Conservation (phyloP, 2,113 vertebrate genomes). For the Passer montanus region DNA sequence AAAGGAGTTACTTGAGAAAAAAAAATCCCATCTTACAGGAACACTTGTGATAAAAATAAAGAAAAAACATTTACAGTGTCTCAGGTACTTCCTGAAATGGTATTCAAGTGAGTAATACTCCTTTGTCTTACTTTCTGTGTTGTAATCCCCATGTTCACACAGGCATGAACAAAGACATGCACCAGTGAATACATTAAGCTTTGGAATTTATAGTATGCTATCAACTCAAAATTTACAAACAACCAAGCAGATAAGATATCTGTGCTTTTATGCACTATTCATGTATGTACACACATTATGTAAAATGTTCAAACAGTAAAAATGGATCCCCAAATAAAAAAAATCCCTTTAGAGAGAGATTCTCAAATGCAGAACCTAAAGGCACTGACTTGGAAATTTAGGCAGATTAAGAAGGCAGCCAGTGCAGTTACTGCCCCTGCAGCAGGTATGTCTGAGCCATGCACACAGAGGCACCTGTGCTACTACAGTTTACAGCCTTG, state of each 20-base stretch:
- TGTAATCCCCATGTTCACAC: slow-evolving; percentile 29
- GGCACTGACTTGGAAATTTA: background rate
- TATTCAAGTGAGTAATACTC: slow-evolving; percentile 32
- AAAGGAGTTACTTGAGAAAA: background rate
- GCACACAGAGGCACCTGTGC: background rate
- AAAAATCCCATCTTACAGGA: background rate
- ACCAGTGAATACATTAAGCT: slow-evolving; percentile 11
- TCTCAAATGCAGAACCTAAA: background rate
- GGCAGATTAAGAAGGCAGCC: background rate
- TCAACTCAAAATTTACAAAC: slow-evolving; percentile 34
- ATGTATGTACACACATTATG: background rate
- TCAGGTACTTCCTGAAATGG: slow-evolving; percentile 59
- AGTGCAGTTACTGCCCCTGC: background rate
- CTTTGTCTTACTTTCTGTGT: slow-evolving; percentile 39
- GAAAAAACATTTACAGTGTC: slow-evolving; percentile 5
- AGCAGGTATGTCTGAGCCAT: background rate
- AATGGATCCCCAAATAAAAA: background rate
- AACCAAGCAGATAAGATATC: background rate
- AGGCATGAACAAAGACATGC: slow-evolving; percentile 43
- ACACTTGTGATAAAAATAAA: slow-evolving; percentile 25
- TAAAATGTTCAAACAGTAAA: background rate
- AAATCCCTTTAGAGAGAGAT: background rate
- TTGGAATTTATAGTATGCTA: slow-evolving; percentile 16
- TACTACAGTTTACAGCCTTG: accelerated
- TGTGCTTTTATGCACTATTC: background rate